Evolutionary conservation across 2,113 vertebrate genomes (phyloP).

Genomic region (Circaetus gallicus): DNA sequence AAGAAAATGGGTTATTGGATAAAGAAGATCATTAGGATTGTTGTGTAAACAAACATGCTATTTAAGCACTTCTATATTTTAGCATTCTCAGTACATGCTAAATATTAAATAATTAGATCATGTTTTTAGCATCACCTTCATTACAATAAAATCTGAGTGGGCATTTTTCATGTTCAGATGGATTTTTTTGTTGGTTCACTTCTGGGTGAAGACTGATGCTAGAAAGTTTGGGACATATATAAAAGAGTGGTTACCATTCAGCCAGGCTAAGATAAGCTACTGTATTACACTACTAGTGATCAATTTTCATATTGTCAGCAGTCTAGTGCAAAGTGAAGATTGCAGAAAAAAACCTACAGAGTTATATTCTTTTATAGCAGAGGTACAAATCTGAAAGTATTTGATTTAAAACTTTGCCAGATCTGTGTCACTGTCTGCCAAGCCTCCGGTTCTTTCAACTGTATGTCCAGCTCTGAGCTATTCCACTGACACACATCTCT

Average conservation of each 20-base stretch:
- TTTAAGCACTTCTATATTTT: background rate
- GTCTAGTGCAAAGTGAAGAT: background rate
- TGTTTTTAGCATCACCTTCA: background rate
- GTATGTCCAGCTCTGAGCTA: background rate
- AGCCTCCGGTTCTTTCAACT: background rate
- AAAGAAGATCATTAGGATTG: background rate
- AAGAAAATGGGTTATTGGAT: background rate
- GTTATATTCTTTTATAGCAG: background rate
- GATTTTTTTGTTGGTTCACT: background rate
- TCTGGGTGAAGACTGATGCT: background rate
- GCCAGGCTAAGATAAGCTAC: background rate
- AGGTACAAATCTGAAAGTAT: background rate
- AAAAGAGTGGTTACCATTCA: background rate
- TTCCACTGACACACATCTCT: background rate
- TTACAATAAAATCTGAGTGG: background rate
- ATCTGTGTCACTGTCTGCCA: background rate
- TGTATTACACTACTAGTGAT: background rate
- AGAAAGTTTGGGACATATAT: background rate
- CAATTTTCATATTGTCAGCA: background rate
- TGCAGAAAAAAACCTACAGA: background rate
- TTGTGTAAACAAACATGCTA: background rate
- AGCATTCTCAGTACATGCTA: background rate
- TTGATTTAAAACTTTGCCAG: background rate
- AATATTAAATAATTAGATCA: background rate
- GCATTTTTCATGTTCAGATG: background rate